Conservation (phyloP, 2,888 invertebrate genomes). For the Himalopsyche tibetana region DNA sequence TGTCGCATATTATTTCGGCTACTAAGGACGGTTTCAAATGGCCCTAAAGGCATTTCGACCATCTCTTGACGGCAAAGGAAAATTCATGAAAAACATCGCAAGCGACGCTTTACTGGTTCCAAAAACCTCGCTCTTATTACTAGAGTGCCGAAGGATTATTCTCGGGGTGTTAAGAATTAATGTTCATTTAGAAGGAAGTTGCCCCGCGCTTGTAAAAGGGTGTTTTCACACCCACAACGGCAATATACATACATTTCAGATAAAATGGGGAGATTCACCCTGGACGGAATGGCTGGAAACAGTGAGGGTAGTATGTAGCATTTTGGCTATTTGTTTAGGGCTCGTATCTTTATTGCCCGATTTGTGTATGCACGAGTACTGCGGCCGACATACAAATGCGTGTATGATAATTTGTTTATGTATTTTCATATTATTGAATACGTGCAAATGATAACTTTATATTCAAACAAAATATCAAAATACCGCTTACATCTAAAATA, state of each 20-base stretch:
- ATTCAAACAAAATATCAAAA: no score
- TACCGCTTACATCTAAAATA: no score
- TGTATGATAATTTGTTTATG: no score
- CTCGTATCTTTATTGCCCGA: no score
- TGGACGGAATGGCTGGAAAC: no score
- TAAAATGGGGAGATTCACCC: slow-evolving; percentile 61
- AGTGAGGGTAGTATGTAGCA: no score
- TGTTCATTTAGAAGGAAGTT: not conserved
- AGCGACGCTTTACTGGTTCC: slow-evolving; percentile 70
- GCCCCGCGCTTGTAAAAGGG: slow-evolving; percentile 56
- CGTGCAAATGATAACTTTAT: no score
- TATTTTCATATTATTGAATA: no score
- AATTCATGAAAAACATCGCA: slow-evolving; percentile 74
- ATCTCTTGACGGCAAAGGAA: slow-evolving; percentile 70
- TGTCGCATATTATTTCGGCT: slow-evolving; percentile 71
- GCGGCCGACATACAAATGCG: no score
- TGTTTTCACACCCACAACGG: slow-evolving; percentile 65
- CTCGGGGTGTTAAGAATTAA: slow-evolving; percentile 5
- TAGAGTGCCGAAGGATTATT: slow-evolving; percentile 67
- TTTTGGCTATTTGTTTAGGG: no score
- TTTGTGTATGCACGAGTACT: no score
- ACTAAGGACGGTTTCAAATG: slow-evolving; percentile 69
- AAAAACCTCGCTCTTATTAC: slow-evolving; percentile 76
- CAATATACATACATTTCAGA: slow-evolving; percentile 64
- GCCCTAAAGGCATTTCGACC: slow-evolving; percentile 75